Conservation (phyloP, 2,797 vertebrate genomes). For the Lycodopsis pacificus region DNA sequence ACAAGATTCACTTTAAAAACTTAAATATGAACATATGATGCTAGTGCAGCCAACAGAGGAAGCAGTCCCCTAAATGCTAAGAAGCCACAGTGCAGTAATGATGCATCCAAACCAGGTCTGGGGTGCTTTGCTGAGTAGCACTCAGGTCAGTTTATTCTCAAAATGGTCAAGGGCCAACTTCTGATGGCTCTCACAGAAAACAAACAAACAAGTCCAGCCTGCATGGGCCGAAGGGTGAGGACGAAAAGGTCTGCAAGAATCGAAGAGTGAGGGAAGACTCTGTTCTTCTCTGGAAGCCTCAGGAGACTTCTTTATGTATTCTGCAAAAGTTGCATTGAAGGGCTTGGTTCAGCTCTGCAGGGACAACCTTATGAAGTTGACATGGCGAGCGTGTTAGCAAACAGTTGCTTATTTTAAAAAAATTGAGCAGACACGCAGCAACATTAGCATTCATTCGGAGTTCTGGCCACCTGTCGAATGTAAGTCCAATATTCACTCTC, state of each 20-base stretch:
- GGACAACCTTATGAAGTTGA: neutral
- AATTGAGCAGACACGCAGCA: neutral
- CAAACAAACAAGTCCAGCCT: neutral
- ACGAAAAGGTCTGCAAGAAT: neutral
- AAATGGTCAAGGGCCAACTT: neutral
- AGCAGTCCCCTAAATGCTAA: neutral
- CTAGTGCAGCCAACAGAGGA: neutral
- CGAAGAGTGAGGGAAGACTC: neutral
- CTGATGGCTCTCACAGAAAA: neutral
- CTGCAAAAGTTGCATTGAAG: neutral
- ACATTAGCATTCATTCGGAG: constrained; percentile 9
- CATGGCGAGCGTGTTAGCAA: neutral
- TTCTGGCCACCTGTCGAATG: constrained; percentile 5
- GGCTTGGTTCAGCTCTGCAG: neutral
- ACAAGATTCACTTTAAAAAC: neutral
- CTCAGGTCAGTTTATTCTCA: neutral
- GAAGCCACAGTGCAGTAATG: neutral
- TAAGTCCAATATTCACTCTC: neutral
- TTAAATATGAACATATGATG: neutral
- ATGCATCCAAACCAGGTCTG: neutral
- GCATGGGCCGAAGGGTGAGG: neutral
- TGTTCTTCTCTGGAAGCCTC: neutral
- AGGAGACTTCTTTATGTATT: neutral
- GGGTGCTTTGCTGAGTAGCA: neutral
- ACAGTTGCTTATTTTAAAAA: neutral